These are phyloP conservation scores for Prorops nasuta DNA, from an alignment of 1,140 invertebrate species.

Conservation along the genomic window DNA sequence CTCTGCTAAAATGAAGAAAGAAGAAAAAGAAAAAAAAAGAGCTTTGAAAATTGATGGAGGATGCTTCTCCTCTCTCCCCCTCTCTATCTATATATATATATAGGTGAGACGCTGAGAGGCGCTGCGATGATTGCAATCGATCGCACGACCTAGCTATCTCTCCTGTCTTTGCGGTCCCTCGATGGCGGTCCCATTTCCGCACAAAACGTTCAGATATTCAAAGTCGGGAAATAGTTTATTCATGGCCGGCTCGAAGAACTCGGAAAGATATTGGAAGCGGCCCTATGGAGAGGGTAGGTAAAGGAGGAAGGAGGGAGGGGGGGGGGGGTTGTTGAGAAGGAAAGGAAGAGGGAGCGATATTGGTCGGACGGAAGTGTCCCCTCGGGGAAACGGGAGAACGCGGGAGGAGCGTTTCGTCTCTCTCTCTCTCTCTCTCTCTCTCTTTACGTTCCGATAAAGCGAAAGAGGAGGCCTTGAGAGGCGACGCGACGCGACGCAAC, in stretches of 20 bases:
- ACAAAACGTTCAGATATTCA: constrained; percentile 54
- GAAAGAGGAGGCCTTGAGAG: constrained; percentile 46
- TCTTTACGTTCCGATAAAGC: too few relatives aligned
- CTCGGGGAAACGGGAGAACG: constrained; percentile 51
- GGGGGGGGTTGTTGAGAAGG: constrained; percentile 3
- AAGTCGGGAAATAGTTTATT: constrained; percentile 58
- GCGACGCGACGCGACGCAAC: too few relatives aligned
- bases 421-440: constrained; percentile 45
- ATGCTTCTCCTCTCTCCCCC: too few relatives aligned
- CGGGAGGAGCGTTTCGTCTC: constrained; percentile 40
- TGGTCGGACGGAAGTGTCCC: constrained; percentile 57
- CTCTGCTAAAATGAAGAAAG: too few relatives aligned
- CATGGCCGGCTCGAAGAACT: constrained; percentile 53
- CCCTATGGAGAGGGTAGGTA: constrained; percentile 34
- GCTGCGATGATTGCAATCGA: too few relatives aligned
- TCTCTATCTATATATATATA: too few relatives aligned
- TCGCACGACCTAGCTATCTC: too few relatives aligned
- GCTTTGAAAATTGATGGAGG: too few relatives aligned
- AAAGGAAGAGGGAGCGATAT: constrained; percentile 36
- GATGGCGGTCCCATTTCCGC: constrained; percentile 44
- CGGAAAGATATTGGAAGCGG: constrained; percentile 57
- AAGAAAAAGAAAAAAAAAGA: too few relatives aligned
- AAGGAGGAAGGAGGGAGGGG: constrained; percentile 9
- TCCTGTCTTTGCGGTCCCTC: constrained; percentile 37
- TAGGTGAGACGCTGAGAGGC: too few relatives aligned